Conservation (phyloP, 1,140 invertebrate species). For the Magallana gigas region DNA sequence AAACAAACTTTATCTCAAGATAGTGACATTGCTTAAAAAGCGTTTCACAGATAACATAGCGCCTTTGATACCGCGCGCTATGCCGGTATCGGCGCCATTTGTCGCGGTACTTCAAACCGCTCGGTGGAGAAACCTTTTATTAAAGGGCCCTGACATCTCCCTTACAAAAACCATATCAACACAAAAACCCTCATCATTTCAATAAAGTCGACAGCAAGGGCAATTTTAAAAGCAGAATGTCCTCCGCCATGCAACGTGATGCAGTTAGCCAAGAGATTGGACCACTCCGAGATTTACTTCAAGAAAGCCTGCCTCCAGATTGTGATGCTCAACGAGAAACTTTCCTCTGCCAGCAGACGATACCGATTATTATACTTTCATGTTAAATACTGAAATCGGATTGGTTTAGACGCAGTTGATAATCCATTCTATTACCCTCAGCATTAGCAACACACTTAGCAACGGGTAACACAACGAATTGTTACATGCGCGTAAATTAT, state of each 20-base stretch:
- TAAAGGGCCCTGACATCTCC: not conserved
- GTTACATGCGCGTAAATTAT: too few relatives aligned
- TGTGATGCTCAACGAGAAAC: slow-evolving; percentile 54
- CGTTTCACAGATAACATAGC: not conserved
- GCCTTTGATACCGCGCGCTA: not conserved
- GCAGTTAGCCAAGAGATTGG: not conserved
- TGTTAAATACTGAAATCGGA: too few relatives aligned
- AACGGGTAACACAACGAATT: too few relatives aligned
- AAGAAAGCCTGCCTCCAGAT: slow-evolving; percentile 59
- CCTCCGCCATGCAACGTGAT: not conserved
- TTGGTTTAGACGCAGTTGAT: too few relatives aligned
- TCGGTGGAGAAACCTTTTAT: not conserved
- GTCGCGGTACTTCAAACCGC: not conserved
- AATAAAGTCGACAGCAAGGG: not conserved
- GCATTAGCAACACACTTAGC: too few relatives aligned
- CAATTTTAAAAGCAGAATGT: not conserved
- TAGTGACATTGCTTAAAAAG: too few relatives aligned
- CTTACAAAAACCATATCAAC: not conserved
- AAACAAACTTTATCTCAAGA: too few relatives aligned
- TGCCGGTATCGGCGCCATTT: not conserved
- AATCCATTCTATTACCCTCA: too few relatives aligned
- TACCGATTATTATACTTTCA: too few relatives aligned
- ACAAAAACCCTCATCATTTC: not conserved
- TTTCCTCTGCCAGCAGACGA: slow-evolving; percentile 52
- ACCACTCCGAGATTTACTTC: slow-evolving; percentile 39